Percentiles rank a stretch among this genome's conserved stretches.
These are phyloP conservation scores for Pararge aegeria DNA, from an alignment of 1,140 invertebrate species.

Conservation along the genomic window DNA sequence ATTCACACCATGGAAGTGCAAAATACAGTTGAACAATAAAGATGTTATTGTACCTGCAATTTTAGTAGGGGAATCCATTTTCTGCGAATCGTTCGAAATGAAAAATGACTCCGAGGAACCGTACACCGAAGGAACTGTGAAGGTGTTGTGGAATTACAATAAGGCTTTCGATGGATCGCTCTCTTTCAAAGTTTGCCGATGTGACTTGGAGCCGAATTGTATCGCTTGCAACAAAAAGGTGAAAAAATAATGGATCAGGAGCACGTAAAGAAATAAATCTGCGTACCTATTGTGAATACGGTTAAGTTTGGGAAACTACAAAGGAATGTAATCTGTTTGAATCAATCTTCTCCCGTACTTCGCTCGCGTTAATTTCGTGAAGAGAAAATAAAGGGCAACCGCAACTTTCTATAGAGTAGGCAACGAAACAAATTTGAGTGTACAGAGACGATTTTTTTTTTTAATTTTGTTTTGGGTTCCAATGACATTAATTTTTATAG, in stretches of 20 bases:
- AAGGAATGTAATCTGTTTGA: not conserved
- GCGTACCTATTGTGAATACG: constrained; percentile 5
- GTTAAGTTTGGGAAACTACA: not conserved
- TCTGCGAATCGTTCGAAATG: constrained; percentile 51
- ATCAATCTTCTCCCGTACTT: not conserved
- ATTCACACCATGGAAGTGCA: constrained; percentile 64
- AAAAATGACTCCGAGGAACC: constrained; percentile 44
- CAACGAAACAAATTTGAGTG: too few species aligned
- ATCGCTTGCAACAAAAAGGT: constrained; percentile 33
- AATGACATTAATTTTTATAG: too few species aligned
- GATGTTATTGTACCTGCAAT: constrained; percentile 41
- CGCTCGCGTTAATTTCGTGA: not conserved
- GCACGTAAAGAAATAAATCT: constrained; percentile 9
- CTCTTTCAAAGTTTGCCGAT: constrained; percentile 51
- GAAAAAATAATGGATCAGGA: constrained; percentile 8
- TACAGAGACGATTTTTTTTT: too few species aligned
- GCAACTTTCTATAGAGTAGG: too few species aligned
- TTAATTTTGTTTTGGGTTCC: too few species aligned
- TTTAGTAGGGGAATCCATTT: constrained; percentile 49
- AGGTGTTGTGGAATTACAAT: constrained; percentile 57
- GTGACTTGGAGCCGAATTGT: constrained; percentile 51
- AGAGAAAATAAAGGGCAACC: too few species aligned
- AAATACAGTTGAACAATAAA: constrained; percentile 42
- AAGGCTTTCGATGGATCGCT: constrained; percentile 57
- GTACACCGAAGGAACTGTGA: constrained; percentile 40